Base-by-base conservation (phyloP, 2,888 invertebrate genomes). In the Xestia ashworthii region DNA sequence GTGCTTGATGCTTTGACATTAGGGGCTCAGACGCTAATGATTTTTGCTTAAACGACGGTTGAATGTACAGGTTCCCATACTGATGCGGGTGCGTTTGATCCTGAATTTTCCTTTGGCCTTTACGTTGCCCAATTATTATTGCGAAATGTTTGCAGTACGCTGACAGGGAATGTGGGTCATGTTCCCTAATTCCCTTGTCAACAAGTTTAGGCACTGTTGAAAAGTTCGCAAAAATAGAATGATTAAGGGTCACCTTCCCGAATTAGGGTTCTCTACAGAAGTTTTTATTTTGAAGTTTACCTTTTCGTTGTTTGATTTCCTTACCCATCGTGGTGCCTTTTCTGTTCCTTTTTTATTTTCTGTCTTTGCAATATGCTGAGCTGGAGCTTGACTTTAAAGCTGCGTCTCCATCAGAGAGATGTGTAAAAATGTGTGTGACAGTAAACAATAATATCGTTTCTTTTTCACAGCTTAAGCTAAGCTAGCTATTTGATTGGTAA, bases 181-280 rank as follows among this genome's bases (percentile, higher is more conserved):
- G 78, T 48, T 32, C 55, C 69, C 50, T 44, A 69, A 58, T 80
- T 58, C 64, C 70, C 70, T 44, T 69, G 84, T 80, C 70, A 79
- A 79, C 64, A 84, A 84, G n/a, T 79, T 80, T 79, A 3, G n/a
- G 58, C 22, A 1, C 44, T 58, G 80, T 69, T 84, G 65, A 48
- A 83, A 83, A 77, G 65, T 83, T 83, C 9, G 22, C 65, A 78
- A 66, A 79, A 83, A 79, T 83, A 83, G 65, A 66, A 58, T 25
- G 38, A 78, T 58, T 55, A 53, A 38, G 55, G 80, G 58, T 80
- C 48, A 38, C 50, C 62, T 41, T 60, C 22, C 25, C 8, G 22
- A 80, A 46, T 66, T 78, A 14, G 25, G 55, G 16, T 38, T 11
- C 11, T 46, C 64, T 8, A 32, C 19, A 53, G 53, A 66, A 53